These are phyloP conservation scores for Leptoteleia sp. DNA, from an alignment of 1,140 invertebrate species.

Conservation along the genomic window DNA sequence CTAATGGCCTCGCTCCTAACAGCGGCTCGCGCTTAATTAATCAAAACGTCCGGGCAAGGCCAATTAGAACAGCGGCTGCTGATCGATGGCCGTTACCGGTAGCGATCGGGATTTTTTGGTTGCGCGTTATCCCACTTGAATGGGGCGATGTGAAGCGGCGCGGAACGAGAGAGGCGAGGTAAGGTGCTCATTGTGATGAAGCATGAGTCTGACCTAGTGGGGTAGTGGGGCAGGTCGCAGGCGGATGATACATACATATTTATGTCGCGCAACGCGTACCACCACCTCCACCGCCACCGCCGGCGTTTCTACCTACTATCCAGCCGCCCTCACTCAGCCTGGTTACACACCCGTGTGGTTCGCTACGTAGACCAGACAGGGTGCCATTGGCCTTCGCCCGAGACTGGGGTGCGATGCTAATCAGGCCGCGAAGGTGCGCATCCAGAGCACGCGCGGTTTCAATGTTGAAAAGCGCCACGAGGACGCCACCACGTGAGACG, in stretches of 20 bases:
- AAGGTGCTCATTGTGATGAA: constrained; percentile 81
- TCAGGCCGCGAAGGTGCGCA: constrained; percentile 73
- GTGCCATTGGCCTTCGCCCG: constrained; percentile 78
- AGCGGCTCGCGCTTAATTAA: constrained; percentile 9
- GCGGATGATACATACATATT: constrained; percentile 82
- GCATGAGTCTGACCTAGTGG: constrained; percentile 81
- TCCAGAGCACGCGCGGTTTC: constrained; percentile 73
- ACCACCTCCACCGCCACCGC: constrained; percentile 54
- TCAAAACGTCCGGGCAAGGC: constrained; percentile 6
- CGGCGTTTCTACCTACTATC: constrained; percentile 41
- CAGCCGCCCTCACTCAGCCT: constrained; percentile 57
- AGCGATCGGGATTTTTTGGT: constrained; percentile 41
- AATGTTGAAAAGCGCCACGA: constrained; percentile 67
- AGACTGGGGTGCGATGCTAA: constrained; percentile 73
- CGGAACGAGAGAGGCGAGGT: constrained; percentile 67
- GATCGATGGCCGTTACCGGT: not conserved
- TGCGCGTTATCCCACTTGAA: constrained; percentile 76
- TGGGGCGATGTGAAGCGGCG: constrained; percentile 68
- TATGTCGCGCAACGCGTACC: constrained; percentile 79
- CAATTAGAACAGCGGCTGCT: constrained; percentile 21
- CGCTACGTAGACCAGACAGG: constrained; percentile 65
- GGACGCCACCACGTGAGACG: constrained; percentile 68
- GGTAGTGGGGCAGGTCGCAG: constrained; percentile 80
- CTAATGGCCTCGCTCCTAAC: constrained; percentile 14
- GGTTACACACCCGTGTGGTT: constrained; percentile 59